These are phyloP conservation scores for Eulemur rubriventer DNA, from an alignment of 2,797 vertebrate species.

Conservation along the genomic window DNA sequence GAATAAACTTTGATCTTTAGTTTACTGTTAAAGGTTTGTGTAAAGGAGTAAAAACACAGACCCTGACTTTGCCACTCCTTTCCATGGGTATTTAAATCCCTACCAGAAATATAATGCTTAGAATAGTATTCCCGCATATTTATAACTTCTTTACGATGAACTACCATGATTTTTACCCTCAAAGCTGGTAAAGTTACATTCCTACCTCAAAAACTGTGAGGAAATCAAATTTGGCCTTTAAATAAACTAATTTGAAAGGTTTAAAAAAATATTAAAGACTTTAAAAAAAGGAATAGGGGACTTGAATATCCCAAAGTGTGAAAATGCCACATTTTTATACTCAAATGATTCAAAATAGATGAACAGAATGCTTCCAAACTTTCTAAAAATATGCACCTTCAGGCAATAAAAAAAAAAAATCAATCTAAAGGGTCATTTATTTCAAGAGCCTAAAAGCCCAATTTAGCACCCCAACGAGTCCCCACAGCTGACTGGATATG, in stretches of 20 bases:
- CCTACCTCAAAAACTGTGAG: slow-evolving; percentile 67
- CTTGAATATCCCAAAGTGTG: slow-evolving; percentile 76
- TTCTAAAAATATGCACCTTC: slow-evolving; percentile 78
- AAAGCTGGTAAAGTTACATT: slow-evolving; percentile 66
- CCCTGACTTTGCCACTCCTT: slow-evolving; percentile 41
- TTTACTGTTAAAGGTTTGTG: slow-evolving; percentile 43
- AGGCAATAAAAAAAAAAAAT: slow-evolving; percentile 72
- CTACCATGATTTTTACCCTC: slow-evolving; percentile 53
- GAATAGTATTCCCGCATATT: slow-evolving; percentile 68
- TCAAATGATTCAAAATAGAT: slow-evolving; percentile 79
- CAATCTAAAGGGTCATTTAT: slow-evolving; percentile 80
- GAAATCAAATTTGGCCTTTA: slow-evolving; percentile 73
- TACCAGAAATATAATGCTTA: slow-evolving; percentile 69
- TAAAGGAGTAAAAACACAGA: slow-evolving; percentile 41
- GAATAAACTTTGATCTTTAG: slow-evolving; percentile 46
- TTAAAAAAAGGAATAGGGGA: slow-evolving; percentile 56
- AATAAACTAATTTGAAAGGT: slow-evolving; percentile 72
- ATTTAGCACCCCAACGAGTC: slow-evolving; percentile 54
- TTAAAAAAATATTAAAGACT: slow-evolving; percentile 76
- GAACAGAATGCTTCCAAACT: slow-evolving; percentile 78
- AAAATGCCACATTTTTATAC: slow-evolving; percentile 79
- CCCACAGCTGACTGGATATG: slow-evolving; percentile 59
- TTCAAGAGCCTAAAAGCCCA: slow-evolving; percentile 65
- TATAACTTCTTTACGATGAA: slow-evolving; percentile 68
- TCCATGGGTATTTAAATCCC: slow-evolving; percentile 64